Evolutionary conservation across 2,888 invertebrate genomes (phyloP), one percentile per base, ranked within the genome.

Genomic region (Pogonocherus hispidulus): DNA sequence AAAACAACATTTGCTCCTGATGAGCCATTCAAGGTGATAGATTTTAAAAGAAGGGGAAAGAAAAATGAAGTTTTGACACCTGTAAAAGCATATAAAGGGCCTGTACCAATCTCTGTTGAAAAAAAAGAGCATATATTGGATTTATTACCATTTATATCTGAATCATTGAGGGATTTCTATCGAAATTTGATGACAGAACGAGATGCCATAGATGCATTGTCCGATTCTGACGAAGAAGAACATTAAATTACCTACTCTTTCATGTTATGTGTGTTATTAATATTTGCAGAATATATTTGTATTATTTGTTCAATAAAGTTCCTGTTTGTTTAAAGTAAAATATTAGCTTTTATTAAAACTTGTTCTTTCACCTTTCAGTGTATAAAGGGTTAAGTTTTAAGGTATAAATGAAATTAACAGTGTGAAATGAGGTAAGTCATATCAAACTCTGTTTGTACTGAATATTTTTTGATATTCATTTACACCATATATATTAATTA

Each of bases 351-450:
- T 18, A 19, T 52, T 16, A 18, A 18, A 52, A 20, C 20, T 18
- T 52, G 19, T 52, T 3, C 18, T 52, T 52, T 52, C 20, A 16
- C 20, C 16, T 52, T 18, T 20, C 5, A 19, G 20, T 52, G 22
- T 20, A 52, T 52, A 52, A 19, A 52, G 52, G 19, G 52, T 6
- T 18, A 52, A 52, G 16, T 20, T 22, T 18, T 6, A 52, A 52
- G 6, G 5, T 6, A 18, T 52, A 18, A 52, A 6, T 4, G n/a
- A 52, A 52, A 52, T 6, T 52, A 52, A 52, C 20, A 6, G 52
- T 52, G 52, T 52, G n/a, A 52, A 52, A 52, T 52, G 52, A 52
- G 52, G n/a, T 52, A 20, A 19, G 18, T 52, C 20, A 52, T 52
- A 16, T 18, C 16, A 52, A 52, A 52, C 46, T 16, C 18, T 52